phyloP scores from a whole-genome alignment of 2,888 invertebrate genomes.

The Xestia xanthographa region DNA sequence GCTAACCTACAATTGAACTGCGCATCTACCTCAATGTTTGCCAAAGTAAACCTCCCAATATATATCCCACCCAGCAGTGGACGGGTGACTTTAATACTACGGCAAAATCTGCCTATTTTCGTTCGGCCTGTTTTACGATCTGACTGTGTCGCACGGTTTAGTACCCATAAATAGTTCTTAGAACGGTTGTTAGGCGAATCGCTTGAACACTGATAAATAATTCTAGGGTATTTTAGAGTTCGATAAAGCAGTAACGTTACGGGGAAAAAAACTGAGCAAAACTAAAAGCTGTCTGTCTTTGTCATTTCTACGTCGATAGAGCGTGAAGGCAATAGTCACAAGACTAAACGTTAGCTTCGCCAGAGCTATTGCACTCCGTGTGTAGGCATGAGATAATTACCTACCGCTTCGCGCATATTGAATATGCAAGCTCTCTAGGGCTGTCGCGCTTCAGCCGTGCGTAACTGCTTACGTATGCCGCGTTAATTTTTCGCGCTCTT shows the following conservation, averaged over 20 bases:
- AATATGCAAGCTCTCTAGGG: no score
- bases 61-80: not conserved
- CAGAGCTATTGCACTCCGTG: no score
- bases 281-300: not conserved
- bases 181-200: conserved; percentile 6
- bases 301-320: not conserved
- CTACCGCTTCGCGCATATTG: no score
- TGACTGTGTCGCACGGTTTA: conserved; percentile 19
- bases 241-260: not conserved
- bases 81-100: not conserved
- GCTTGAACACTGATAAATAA: conserved; percentile 14
- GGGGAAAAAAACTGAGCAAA: not conserved
- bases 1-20: not conserved
- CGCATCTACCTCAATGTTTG: not conserved
- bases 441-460: no score
- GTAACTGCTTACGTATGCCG: no score
- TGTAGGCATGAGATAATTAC: no score
- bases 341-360: not conserved
- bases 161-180: not conserved
- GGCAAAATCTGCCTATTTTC: conserved; percentile 22
- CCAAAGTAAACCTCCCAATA: not conserved
- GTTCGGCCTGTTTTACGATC: conserved; percentile 10
- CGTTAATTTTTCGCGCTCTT: no score
- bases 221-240: not conserved
- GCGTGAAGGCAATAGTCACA: not conserved